Evolutionary conservation across 2,888 invertebrate species (phyloP), one percentile per base, ranked within the genome.

Genomic region (Agrochola macilenta): DNA sequence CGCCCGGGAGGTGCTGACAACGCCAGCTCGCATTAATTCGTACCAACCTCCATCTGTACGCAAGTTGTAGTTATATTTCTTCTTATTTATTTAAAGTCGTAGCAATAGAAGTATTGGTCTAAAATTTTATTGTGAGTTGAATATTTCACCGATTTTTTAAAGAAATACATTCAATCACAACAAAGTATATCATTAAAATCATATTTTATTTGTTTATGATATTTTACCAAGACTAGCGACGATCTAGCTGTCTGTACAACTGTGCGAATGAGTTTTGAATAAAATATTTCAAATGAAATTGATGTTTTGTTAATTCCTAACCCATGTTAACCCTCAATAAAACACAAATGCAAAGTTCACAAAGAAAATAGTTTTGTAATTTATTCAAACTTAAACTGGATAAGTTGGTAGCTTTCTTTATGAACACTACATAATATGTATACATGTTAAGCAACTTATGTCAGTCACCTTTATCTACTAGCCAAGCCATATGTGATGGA

Each of bases 61-160:
- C 94, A 95, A 94, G 94, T 96, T 95, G 93, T 96, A 96, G 96
- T 95, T 95, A 94, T 95, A 95, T 93, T 93, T 92, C 90, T 93
- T 94, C 93, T 96, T 96, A 96, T 96, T 96, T 96, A 96, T 96
- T 96, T 95, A 95, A 95, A 94, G 93, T 95, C 94, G 92, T 96
- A 96, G 95, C 93, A 94, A 94, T 95, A 94, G 92, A 89, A 88
- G 83, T 86, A 89, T 91, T 90, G 88, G 86, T 89, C 92, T 89
- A 91, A 92, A 92, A 91, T 92, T 92, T 92, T 91, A 91, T 92
- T 92, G 91, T 91, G 89, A 89, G 90, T 92, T 91, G 91, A 91
- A 90, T 82, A 88, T 90, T 90, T 89, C 88, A 89, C 83, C 89
- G 84, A 90, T 92, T 89, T 85, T 87, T 89, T 90, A 90, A 91